These are phyloP conservation scores for Remorina albescens DNA, from an alignment of 2,797 vertebrate genomes.

Conservation along the genomic window DNA sequence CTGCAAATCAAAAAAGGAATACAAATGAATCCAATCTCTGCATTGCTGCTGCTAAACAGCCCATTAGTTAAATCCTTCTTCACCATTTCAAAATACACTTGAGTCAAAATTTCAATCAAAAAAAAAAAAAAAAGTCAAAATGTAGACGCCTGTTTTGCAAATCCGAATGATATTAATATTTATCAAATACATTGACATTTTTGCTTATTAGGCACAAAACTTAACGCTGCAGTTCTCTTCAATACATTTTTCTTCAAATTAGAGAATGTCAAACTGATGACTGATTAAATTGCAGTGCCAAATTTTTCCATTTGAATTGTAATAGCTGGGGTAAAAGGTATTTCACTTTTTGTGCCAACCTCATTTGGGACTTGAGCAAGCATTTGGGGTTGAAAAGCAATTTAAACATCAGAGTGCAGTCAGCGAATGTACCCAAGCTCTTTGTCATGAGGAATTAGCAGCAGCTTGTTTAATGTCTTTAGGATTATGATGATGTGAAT, in stretches of 20 bases:
- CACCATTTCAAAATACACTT: constrained; percentile 35
- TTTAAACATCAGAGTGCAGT: constrained; percentile 59
- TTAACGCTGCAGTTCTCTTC: constrained; percentile 16
- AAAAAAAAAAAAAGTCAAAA: constrained; percentile 11
- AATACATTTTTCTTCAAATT: constrained; percentile 46
- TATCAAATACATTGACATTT: constrained; percentile 44
- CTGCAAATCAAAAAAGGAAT: constrained; percentile 8
- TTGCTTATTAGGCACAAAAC: constrained; percentile 49
- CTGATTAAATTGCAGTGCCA: constrained; percentile 40
- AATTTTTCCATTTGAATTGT: constrained; percentile 45
- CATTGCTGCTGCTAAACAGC: constrained; percentile 23
- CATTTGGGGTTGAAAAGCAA: constrained; percentile 50
- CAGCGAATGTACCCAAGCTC: constrained; percentile 53
- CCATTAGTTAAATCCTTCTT: constrained; percentile 38
- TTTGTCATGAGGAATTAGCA: constrained; percentile 77
- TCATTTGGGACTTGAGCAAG: constrained; percentile 55
- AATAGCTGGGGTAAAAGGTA: constrained; percentile 45
- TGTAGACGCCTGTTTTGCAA: constrained; percentile 31
- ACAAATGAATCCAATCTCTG: constrained; percentile 13
- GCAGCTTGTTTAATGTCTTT: constrained; percentile 77
- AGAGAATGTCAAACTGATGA: constrained; percentile 42
- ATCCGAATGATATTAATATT: constrained; percentile 47
- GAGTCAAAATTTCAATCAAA: constrained; percentile 36
- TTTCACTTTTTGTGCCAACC: constrained; percentile 45
- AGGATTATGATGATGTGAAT: constrained; percentile 79